Evolutionary conservation across 2,113 vertebrate genomes (phyloP), one percentile per base, ranked within the genome.

Genomic region (Eulemur macaco): DNA sequence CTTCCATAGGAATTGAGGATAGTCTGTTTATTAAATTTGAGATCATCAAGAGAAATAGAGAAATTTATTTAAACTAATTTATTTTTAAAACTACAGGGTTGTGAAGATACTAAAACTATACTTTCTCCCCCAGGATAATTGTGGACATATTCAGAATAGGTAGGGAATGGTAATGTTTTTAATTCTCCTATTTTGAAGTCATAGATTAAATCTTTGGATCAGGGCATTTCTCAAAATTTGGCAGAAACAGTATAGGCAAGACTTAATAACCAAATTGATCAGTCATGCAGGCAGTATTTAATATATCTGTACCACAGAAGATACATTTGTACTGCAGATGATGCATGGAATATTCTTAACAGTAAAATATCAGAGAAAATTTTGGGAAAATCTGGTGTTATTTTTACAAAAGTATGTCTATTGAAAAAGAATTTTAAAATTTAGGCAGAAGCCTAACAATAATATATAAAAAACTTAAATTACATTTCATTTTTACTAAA

Each of bases 1-100:
- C 10, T 71, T 86, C 39, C 27, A 56, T 42, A 84, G 69, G 63
- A 68, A 83, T 29, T 58, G 18, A 83, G 86, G 11, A 47, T 42
- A 47, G 63, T 68, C 13, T 82, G 0, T 31, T 50, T 39, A 63
- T 64, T 95, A 84, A 89, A 37, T 47, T 11, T 87, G 80, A 88
- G 8, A 34, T 84, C 13, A 80, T 81, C 12, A 3, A 25, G 45
- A 71, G 31, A 94, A 90, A 94, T 66, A 39, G 0, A 90, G 27
- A 64, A 64, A 78, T 82, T 93, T 69, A 89, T 64, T 90, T 85
- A 85, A 91, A 95, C 17, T 66, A 39, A 58, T 83, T 89, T 71
- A 76, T 64, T 86, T 86, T 66, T 68, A 45, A 83, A 93, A 68
- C 5, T 95, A 0, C 68, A 58, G 4, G 1, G 0, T 89, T 66